Base-by-base conservation (phyloP, 2,113 vertebrate species). In the Cervus canadensis region DNA sequence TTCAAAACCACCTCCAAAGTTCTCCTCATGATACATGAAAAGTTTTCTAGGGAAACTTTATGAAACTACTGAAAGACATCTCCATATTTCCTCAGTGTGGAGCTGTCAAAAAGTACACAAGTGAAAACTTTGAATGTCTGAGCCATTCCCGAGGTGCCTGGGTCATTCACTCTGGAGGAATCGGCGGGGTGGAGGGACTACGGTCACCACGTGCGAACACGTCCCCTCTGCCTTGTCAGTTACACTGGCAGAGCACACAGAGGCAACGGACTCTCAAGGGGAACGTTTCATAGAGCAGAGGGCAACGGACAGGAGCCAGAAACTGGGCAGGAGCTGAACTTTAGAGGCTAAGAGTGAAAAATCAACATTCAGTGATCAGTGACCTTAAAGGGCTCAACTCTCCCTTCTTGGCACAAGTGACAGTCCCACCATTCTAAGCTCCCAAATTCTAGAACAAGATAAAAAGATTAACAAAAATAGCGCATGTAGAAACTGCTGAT, bases 1-100 rank as follows among this genome's bases (percentile, higher is more conserved):
- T 92, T 52, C 86, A 92, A 96, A 95, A 87, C 23, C 30, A 56
- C 28, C 36, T 89, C 62, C 97, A 98, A 97, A 89, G 88, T 92
- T 96, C 59, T 90, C 95, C 94, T 97, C 89, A 98, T 76, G 91
- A 98, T 23, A 95, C 95, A 59, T 78, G 90, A 98, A 98, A 97
- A 93, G 43, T 62, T 91, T 96, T 95, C 81, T 90, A 60, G 56
- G 74, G 48, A 87, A 85, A 52, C 48, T 91, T 87, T 97, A 15
- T 94, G 60, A 98, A 97, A 64, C 91, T 3, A 43, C 43, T 79
- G 48, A 86, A 67, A 87, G 94, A 90, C 93, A 88, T 96, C 83
- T 91, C 97, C 90, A 94, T 89, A 98, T 95, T 97, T 95, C 78
- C 81, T 87, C 48, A 89, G 67, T 84, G 50, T 57, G 71, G 97